Evolutionary conservation across 2,888 invertebrate genomes (phyloP).

Genomic region (Apomyelois bistriatella): DNA sequence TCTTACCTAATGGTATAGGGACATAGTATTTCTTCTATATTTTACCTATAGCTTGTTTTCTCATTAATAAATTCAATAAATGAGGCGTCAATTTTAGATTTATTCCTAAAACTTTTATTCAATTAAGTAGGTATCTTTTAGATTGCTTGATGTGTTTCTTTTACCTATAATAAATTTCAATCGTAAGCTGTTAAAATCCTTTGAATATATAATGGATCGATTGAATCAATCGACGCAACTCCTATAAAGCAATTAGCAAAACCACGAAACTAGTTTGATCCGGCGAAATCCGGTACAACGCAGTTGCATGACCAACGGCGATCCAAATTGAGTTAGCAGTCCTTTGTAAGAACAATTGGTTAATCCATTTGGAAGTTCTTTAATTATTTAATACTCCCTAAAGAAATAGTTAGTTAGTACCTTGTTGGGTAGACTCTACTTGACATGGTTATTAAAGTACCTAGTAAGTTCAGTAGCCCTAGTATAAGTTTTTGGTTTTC

Average conservation of each 20-base stretch:
- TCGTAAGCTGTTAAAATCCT: neutral
- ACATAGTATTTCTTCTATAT: too few species aligned
- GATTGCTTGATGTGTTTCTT: too few species aligned
- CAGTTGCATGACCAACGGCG: neutral
- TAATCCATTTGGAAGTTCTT: neutral
- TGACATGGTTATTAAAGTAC: too few species aligned
- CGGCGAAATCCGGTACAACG: constrained; percentile 2
- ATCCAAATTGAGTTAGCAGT: constrained; percentile 4
- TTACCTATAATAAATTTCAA: neutral
- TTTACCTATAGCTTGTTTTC: too few species aligned
- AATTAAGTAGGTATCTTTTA: too few species aligned
- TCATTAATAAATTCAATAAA: too few species aligned
- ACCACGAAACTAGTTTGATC: constrained; percentile 5
- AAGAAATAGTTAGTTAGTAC: neutral
- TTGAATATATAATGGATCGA: constrained; percentile 1
- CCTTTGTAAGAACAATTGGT: constrained; percentile 2
- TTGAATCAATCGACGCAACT: constrained; percentile 1
- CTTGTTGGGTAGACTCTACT: too few species aligned
- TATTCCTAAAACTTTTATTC: too few species aligned
- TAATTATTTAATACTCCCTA: neutral
- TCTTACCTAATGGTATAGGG: too few species aligned
- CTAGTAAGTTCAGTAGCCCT: too few species aligned
- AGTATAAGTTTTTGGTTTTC: too few species aligned
- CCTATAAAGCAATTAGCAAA: constrained; percentile 10
- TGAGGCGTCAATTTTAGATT: too few species aligned